Evolutionary conservation across 2,113 vertebrate species (phyloP).

Genomic region (Poeciliopsis prolifica): DNA sequence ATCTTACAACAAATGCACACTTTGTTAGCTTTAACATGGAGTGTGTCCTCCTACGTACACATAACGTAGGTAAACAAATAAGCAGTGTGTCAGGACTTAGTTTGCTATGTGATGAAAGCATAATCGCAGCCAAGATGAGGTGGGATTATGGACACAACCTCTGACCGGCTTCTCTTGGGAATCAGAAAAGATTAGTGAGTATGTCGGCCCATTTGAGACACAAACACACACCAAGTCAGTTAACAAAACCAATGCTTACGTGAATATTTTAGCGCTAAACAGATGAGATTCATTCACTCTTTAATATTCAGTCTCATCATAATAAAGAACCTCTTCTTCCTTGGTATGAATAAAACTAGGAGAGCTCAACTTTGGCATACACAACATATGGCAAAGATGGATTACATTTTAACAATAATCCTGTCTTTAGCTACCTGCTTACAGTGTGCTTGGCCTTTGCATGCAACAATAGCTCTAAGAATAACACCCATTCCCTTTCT

Average conservation of each 20-base stretch:
- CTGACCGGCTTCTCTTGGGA: slow-evolving; percentile 83
- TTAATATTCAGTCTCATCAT: slow-evolving; percentile 6
- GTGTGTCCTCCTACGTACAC: too few species aligned
- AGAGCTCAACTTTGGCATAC: slow-evolving; percentile 15
- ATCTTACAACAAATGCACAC: not conserved
- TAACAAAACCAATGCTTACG: slow-evolving; percentile 45
- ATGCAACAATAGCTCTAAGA: slow-evolving; percentile 3
- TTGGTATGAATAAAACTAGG: slow-evolving; percentile 21
- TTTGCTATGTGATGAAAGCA: slow-evolving; percentile 36
- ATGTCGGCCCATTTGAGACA: slow-evolving; percentile 37
- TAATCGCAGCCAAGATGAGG: slow-evolving; percentile 69
- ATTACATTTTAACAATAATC: slow-evolving; percentile 35
- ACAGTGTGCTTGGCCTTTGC: slow-evolving; percentile 3
- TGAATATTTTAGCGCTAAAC: slow-evolving; percentile 49
- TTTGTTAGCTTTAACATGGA: not conserved
- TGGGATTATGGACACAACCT: slow-evolving; percentile 70
- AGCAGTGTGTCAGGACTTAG: slow-evolving; percentile 20
- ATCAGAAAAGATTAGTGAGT: slow-evolving; percentile 78
- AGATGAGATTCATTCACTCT: slow-evolving; percentile 46
- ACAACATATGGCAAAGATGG: slow-evolving; percentile 34
- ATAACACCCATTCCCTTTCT: slow-evolving; percentile 5
- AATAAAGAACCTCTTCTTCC: not conserved
- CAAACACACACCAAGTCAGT: slow-evolving; percentile 22
- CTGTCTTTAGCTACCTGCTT: slow-evolving; percentile 38
- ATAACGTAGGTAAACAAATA: slow-evolving; percentile 13